These are phyloP conservation scores for Rattus rattus DNA, from an alignment of 2,113 vertebrate species.

Conservation along the genomic window DNA sequence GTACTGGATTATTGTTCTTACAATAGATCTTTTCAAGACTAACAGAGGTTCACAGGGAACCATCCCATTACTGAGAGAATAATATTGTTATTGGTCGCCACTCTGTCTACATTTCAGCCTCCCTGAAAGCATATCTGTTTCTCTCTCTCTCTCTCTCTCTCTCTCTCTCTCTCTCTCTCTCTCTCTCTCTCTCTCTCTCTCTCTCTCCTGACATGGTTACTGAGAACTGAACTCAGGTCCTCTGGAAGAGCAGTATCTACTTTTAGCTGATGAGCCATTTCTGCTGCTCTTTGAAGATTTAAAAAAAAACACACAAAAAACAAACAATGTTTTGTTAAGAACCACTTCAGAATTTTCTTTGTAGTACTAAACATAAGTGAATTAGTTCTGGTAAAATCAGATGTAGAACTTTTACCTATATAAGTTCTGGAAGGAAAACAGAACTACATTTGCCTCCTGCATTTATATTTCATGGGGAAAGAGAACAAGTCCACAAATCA, in stretches of 20 bases:
- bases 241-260: not conserved
- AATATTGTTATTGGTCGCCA: not conserved
- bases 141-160: not conserved
- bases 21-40: not conserved
- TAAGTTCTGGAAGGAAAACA: not conserved
- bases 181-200: not conserved
- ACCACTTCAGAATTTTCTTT: constrained; percentile 34
- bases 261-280: not conserved
- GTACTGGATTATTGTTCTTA: not conserved
- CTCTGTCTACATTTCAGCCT: not conserved
- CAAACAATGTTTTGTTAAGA: not conserved
- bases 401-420: not conserved
- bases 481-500: not conserved
- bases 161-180: not conserved
- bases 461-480: not conserved
- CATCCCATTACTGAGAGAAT: not conserved
- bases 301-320: not conserved
- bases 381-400: not conserved
- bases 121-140: not conserved
- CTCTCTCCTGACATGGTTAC: not conserved
- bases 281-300: not conserved
- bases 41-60: not conserved
- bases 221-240: not conserved
- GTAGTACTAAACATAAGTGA: constrained; percentile 23
- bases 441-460: not conserved